phyloP scores from a whole-genome alignment of 2,888 invertebrate genomes.

The Macaria notata region DNA sequence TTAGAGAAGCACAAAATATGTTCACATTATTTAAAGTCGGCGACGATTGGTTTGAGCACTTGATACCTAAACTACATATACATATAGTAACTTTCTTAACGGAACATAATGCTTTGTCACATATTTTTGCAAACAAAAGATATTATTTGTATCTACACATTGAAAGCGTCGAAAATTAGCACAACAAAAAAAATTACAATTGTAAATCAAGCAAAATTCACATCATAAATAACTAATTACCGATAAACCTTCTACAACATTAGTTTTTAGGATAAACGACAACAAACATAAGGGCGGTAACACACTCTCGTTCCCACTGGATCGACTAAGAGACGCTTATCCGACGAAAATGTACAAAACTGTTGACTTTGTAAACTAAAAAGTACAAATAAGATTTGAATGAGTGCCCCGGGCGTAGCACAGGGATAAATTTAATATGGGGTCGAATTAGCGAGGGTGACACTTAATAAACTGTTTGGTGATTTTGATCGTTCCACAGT shows the following conservation, averaged over 20 bases:
- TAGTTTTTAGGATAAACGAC: constrained; percentile 4
- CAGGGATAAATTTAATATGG: constrained; percentile 26
- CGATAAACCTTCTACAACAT: constrained; percentile 1
- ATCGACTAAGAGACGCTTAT: constrained; percentile 34
- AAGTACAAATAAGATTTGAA: constrained; percentile 79
- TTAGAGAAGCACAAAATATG: too few relatives aligned
- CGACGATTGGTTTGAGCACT: too few relatives aligned
- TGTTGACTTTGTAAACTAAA: constrained; percentile 74
- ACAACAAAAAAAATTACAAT: too few relatives aligned
- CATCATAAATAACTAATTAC: background rate
- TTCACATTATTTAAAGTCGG: too few relatives aligned
- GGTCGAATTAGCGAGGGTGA: constrained; percentile 27
- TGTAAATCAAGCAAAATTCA: background rate
- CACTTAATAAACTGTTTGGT: constrained; percentile 34
- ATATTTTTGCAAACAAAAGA: too few relatives aligned
- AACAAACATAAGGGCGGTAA: constrained; percentile 16
- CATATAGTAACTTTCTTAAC: too few relatives aligned
- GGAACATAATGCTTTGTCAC: too few relatives aligned
- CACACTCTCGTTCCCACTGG: constrained; percentile 21
- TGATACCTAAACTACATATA: too few relatives aligned
- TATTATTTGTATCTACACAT: too few relatives aligned
- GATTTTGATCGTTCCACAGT: constrained; percentile 25
- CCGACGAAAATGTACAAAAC: constrained; percentile 45
- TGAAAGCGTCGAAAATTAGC: too few relatives aligned
- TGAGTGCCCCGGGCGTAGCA: constrained; percentile 44